A percentile compares a stretch with the other conserved stretches of the same genome.
Conservation (phyloP, 2,888 invertebrate species). For the Pseudeuparius sepicola region DNA sequence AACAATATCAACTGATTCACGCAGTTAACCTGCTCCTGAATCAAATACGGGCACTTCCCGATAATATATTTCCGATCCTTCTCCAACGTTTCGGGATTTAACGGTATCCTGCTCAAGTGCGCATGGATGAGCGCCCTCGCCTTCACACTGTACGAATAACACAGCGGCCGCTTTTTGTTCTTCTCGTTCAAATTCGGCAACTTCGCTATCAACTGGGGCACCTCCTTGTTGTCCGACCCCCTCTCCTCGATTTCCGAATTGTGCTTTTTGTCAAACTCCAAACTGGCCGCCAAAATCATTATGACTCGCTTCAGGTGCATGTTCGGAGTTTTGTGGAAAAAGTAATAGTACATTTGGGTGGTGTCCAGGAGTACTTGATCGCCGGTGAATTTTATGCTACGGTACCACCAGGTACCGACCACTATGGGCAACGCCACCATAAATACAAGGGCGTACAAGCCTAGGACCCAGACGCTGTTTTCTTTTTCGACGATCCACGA, state of each 20-base stretch:
- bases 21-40: conserved; percentile 96
- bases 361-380: conserved; percentile 95
- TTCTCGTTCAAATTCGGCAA: conserved; percentile 89
- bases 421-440: conserved; percentile 92
- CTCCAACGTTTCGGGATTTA: conserved; percentile 71
- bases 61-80: conserved; percentile 75
- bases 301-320: conserved; percentile 92
- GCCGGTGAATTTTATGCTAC: conserved; percentile 92
- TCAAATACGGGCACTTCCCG: conserved; percentile 86
- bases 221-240: conserved; percentile 88
- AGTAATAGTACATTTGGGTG: conserved; percentile 92
- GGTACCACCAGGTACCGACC: conserved; percentile 98
- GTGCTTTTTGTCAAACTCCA: conserved; percentile 89
- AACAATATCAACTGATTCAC: conserved; percentile 87
- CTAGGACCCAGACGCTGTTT: conserved; percentile 96
- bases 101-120: conserved; percentile 75
- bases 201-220: conserved; percentile 79
- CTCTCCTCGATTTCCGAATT: conserved; percentile 92
- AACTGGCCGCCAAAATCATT: conserved; percentile 93
- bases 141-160: conserved; percentile 84
- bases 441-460: conserved; percentile 90
- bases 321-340: conserved; percentile 90
- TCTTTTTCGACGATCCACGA: conserved; percentile 99
- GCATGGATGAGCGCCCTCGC: conserved; percentile 93
- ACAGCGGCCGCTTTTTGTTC: conserved; percentile 90